Base-by-base conservation (phyloP, 2,113 vertebrate species). In the Scortum barcoo region DNA sequence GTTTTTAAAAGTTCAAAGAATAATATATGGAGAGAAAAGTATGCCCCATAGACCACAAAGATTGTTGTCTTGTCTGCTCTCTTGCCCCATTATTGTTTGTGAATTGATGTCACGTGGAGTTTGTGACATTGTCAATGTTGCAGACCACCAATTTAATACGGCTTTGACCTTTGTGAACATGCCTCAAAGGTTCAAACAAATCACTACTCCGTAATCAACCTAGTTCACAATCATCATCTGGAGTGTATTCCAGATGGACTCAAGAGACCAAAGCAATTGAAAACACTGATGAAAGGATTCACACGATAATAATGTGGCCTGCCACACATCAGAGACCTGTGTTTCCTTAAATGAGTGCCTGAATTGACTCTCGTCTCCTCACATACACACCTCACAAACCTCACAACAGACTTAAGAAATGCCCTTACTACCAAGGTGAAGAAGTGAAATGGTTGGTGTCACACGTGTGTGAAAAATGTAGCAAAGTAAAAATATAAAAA, bases 101-200 rank as follows among this genome's bases (percentile, higher is more conserved):
- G n/a, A 76, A 70, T 50, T 22, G 3, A 58, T 73, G 20, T 61
- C 7, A 22, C 3, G 11, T 42, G 24, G 3, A 42, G 20, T 50
- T 40, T 74, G 28, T 26, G 57, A 76, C 20, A 44, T 33, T 36
- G 13, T 11, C 65, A 75, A 44, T 26, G 26, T 30, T 36, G 24
- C 40, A 40, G 30, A 20, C 5, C 19, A 30, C 12, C 3, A 71
- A 46, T 68, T 56, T 13, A 46, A 48, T 11, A 40, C 26, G 36
- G 36, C 44, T 28, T 62, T 83, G 67, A 84, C 81, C 70, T 86
- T 76, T 54, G 20, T 65, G 58, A 71, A 65, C 28, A 5, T 7
- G 36, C 60, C 26, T 20, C 33, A 51, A 42, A 63, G 58, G 56
- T 57, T 62, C n/a, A 58, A 72, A 30, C 20, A 70, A 38, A 42